Evolutionary conservation across 2,113 vertebrate species (phyloP).

Genomic region (Cebus imitator): DNA sequence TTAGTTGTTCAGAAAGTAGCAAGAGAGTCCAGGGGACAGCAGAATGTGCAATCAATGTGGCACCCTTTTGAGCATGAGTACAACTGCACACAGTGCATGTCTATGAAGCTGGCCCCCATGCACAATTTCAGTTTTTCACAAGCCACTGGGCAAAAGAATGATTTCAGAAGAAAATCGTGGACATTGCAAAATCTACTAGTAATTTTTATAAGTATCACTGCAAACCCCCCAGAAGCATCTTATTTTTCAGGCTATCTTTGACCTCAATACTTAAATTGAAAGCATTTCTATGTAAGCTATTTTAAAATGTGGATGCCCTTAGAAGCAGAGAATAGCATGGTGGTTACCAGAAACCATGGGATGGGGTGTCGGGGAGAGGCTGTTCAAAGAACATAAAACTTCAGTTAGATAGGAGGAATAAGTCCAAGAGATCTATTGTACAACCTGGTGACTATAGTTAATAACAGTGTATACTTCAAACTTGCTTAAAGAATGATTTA

Average conservation of each 20-base stretch:
- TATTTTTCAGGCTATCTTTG: neutral
- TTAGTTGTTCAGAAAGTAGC: neutral
- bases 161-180: neutral
- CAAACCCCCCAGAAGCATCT: neutral
- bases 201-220: neutral
- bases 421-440: neutral
- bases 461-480: neutral
- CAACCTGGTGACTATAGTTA: neutral
- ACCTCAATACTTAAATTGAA: neutral
- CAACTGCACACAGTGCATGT: fast-evolving
- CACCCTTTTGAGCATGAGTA: neutral
- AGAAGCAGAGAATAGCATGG: neutral
- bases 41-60: neutral
- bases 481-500: neutral
- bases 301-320: neutral
- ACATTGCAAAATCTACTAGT: neutral
- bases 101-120: neutral
- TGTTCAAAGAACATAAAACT: neutral
- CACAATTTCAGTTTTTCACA: neutral
- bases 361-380: fast-evolving
- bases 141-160: neutral
- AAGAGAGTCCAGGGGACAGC: neutral
- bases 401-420: neutral
- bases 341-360: fast-evolving
- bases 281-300: neutral